A percentile compares a stretch with the other conserved stretches of the same genome.
Evolutionary conservation across 2,888 invertebrate species (phyloP).

Genomic region (Antheraea assamensis): DNA sequence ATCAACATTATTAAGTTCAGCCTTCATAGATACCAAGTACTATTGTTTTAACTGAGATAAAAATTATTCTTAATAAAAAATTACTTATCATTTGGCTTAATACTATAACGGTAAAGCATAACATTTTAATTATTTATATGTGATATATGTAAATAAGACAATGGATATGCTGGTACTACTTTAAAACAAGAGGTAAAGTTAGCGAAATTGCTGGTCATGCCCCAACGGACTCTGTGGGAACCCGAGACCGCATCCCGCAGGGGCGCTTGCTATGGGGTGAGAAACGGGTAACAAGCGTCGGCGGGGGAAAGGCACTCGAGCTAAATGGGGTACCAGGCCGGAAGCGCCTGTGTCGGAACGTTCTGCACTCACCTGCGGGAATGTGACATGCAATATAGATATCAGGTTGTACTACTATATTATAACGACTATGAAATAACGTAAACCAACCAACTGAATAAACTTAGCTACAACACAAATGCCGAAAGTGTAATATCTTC

Average conservation of each 20-base stretch:
- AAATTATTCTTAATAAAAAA: background rate
- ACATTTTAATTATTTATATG: background rate
- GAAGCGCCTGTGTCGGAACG: slow-evolving; percentile 73
- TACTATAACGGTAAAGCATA: background rate
- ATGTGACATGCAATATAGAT: slow-evolving; percentile 65
- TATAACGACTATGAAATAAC: background rate
- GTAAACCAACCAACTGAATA: background rate
- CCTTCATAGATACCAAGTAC: too few relatives aligned
- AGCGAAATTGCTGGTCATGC: slow-evolving; percentile 71
- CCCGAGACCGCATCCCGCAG: slow-evolving; percentile 39
- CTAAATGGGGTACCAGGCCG: slow-evolving; percentile 72
- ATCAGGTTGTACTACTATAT: slow-evolving; percentile 32
- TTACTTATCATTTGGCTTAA: background rate
- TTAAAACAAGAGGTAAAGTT: slow-evolving; percentile 43
- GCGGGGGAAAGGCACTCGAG: slow-evolving; percentile 44
- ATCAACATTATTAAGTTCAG: too few relatives aligned
- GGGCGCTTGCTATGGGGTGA: slow-evolving; percentile 37
- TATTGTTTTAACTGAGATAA: too few relatives aligned
- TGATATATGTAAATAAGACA: slow-evolving; percentile 11
- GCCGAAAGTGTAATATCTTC: background rate
- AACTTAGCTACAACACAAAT: background rate
- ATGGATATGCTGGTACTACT: slow-evolving; percentile 4
- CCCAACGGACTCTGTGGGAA: slow-evolving; percentile 72
- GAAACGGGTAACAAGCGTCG: slow-evolving; percentile 42
- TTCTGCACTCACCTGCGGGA: slow-evolving; percentile 75